Percentiles rank a stretch among this genome's conserved stretches.
Evolutionary conservation across 2,113 vertebrate genomes (phyloP).

Genomic region (Phaetusa simplex): DNA sequence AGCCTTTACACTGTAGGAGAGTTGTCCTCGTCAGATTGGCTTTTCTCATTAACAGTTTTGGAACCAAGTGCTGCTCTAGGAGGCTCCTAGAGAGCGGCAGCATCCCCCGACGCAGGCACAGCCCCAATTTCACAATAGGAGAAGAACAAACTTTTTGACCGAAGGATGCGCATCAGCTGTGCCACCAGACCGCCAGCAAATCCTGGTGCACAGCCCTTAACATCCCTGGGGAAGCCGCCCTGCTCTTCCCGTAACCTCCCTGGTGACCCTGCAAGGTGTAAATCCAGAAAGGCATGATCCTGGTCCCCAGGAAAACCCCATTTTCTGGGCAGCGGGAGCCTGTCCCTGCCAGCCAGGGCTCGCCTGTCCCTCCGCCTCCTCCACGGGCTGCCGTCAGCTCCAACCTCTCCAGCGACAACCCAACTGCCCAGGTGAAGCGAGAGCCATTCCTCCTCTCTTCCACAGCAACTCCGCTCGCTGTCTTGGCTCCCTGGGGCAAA

Average conservation of each 20-base stretch:
- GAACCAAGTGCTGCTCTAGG: not conserved
- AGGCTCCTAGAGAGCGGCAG: not conserved
- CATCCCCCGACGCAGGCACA: not conserved
- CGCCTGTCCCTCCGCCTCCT: not conserved
- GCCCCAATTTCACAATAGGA: not conserved
- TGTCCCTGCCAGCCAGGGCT: not conserved
- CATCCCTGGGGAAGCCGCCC: not conserved
- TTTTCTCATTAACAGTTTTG: not conserved
- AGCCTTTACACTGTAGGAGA: not conserved
- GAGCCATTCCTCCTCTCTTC: not conserved
- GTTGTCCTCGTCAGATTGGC: not conserved
- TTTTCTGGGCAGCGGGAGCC: not conserved
- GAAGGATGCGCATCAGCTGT: not conserved
- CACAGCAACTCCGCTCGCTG: not conserved
- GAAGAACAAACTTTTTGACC: not conserved
- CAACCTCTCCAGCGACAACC: not conserved
- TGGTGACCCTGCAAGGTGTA: not conserved
- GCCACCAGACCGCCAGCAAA: not conserved
- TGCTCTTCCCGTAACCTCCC: not conserved
- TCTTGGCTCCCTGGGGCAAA: constrained; percentile 26
- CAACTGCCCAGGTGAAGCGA: not conserved
- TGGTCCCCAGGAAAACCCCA: not conserved
- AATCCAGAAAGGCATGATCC: not conserved
- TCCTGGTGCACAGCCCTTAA: rapidly evolving
- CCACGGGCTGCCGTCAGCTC: not conserved